These are phyloP conservation scores for Pipistrellus kuhlii DNA, from an alignment of 2,797 vertebrate species.

Conservation along the genomic window DNA sequence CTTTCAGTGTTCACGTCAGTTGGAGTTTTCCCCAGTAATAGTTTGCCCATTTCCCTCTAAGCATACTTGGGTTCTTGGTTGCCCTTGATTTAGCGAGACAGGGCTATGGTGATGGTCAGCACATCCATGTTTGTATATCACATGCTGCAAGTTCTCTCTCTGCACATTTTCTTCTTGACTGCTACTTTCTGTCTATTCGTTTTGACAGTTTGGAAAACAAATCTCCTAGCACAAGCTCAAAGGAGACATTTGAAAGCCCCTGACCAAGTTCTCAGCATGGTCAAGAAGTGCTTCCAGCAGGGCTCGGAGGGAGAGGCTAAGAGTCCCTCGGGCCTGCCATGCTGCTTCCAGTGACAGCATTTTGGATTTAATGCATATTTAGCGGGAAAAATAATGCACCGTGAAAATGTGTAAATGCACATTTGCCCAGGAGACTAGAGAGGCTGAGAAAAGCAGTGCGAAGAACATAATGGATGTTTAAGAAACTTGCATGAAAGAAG, in stretches of 20 bases:
- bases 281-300: neutral
- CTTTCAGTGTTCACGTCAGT: neutral
- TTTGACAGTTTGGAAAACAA: slow-evolving; percentile 60
- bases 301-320: neutral
- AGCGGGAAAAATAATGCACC: slow-evolving; percentile 63
- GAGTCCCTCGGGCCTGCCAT: slow-evolving; percentile 48
- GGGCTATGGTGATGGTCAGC: neutral
- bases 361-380: slow-evolving; percentile 71
- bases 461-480: slow-evolving; percentile 67
- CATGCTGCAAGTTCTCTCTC: neutral
- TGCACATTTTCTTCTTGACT: neutral
- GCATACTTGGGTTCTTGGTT: neutral
- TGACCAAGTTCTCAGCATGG: slow-evolving; percentile 40
- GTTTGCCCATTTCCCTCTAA: neutral
- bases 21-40: neutral
- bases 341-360: slow-evolving; percentile 46
- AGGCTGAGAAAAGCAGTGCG: slow-evolving; percentile 70
- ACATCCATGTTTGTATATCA: fast-evolving
- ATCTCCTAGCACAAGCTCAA: slow-evolving; percentile 48
- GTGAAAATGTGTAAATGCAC: slow-evolving; percentile 66
- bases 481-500: slow-evolving; percentile 74
- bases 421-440: slow-evolving; percentile 77
- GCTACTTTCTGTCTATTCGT: slow-evolving; percentile 19
- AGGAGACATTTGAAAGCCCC: slow-evolving; percentile 43
- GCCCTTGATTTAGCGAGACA: neutral